Percentiles rank a stretch among this genome's conserved stretches.
Evolutionary conservation across 2,888 invertebrate genomes (phyloP).

Genomic region (Yponomeuta plumbellus): DNA sequence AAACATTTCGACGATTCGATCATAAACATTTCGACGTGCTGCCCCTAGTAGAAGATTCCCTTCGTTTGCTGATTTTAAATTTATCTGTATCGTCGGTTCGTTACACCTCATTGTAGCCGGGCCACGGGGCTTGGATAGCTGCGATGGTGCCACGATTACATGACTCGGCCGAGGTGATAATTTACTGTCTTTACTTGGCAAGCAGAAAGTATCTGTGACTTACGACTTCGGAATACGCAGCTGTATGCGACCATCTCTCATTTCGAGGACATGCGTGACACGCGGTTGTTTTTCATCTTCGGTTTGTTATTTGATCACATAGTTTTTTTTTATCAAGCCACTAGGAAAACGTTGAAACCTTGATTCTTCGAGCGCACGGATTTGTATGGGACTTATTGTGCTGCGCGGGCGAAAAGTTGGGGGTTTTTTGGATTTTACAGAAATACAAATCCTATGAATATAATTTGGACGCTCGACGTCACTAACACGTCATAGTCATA

Average conservation of each 20-base stretch:
- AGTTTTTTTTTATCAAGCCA: not conserved
- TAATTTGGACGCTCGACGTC: no score
- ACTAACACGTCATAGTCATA: no score
- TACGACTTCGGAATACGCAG: slow-evolving; percentile 1
- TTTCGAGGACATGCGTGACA: not conserved
- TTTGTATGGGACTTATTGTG: no score
- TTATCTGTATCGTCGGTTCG: slow-evolving; percentile 8
- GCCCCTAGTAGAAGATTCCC: not conserved
- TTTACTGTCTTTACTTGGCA: slow-evolving; percentile 52
- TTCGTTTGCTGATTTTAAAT: slow-evolving; percentile 6
- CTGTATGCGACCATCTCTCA: slow-evolving; percentile 1
- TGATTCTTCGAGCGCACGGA: no score
- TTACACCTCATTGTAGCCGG: slow-evolving; percentile 5
- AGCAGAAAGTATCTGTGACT: not conserved
- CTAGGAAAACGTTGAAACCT: not conserved
- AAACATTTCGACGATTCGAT: no score
- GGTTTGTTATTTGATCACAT: not conserved
- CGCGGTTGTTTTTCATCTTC: not conserved
- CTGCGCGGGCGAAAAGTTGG: no score
- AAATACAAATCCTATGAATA: no score
- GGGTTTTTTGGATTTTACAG: no score
- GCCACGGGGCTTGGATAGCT: not conserved
- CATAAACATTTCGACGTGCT: no score
- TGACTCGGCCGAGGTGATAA: slow-evolving; percentile 47
- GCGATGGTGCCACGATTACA: slow-evolving; percentile 53